Evolutionary conservation across 2,888 invertebrate species (phyloP).

Genomic region (Terebella lapidaria): DNA sequence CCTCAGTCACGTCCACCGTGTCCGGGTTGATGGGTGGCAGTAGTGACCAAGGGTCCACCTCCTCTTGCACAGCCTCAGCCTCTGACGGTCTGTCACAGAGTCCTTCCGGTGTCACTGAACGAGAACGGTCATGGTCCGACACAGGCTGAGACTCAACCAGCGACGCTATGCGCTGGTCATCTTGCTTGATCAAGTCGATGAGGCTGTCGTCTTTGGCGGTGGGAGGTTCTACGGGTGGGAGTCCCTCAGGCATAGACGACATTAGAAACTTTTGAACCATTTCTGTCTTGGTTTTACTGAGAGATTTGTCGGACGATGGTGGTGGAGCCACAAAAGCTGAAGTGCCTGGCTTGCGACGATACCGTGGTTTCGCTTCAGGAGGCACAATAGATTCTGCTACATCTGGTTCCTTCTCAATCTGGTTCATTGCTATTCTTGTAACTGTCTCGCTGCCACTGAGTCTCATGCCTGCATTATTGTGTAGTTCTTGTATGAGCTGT

Average conservation of each 20-base stretch:
- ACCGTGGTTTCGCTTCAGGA: slow-evolving; percentile 38
- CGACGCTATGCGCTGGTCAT: not conserved
- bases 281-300: slow-evolving; percentile 51
- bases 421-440: slow-evolving; percentile 42
- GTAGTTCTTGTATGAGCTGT: slow-evolving; percentile 72
- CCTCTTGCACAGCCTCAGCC: not conserved
- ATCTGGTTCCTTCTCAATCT: slow-evolving; percentile 42
- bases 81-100: not conserved
- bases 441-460: slow-evolving; percentile 37
- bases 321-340: slow-evolving; percentile 29
- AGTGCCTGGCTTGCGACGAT: slow-evolving; percentile 34
- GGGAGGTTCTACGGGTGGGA: not conserved
- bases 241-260: slow-evolving; percentile 30
- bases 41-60: slow-evolving; percentile 58
- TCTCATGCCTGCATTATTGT: slow-evolving; percentile 53
- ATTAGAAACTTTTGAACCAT: slow-evolving; percentile 53
- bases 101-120: not conserved
- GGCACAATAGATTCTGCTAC: slow-evolving; percentile 36
- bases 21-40: slow-evolving; percentile 66
- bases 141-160: not conserved
- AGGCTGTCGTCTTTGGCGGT: not conserved
- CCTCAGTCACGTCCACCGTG: slow-evolving; percentile 55
- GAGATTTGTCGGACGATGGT: slow-evolving; percentile 28
- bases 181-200: slow-evolving; percentile 1
- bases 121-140: not conserved